Evolutionary conservation across 2,113 vertebrate genomes (phyloP).

Genomic region (Menidia beryllina): DNA sequence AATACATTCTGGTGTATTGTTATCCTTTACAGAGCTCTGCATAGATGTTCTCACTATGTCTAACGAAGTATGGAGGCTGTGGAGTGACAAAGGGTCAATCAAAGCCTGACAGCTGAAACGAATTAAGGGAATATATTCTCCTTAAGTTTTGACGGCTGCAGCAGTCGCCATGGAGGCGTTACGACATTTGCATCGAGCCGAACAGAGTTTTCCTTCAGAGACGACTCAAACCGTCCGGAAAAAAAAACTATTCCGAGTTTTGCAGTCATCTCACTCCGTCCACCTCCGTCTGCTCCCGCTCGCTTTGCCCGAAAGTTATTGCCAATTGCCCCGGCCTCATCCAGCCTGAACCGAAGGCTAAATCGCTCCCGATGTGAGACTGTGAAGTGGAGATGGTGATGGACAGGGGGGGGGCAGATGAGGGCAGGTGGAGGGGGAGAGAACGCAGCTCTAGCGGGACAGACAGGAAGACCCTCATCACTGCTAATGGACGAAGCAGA

Average conservation of each 20-base stretch:
- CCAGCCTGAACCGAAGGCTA: conserved; percentile 1
- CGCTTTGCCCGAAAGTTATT: background rate
- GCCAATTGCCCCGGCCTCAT: background rate
- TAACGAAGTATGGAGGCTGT: too few relatives aligned
- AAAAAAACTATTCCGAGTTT: background rate
- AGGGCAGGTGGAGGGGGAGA: conserved; percentile 1
- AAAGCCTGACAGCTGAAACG: too few relatives aligned
- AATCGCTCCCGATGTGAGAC: conserved; percentile 2
- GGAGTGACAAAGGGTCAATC: too few relatives aligned
- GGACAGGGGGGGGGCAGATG: background rate
- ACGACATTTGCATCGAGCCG: background rate
- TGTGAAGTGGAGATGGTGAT: conserved; percentile 6
- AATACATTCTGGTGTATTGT: too few relatives aligned
- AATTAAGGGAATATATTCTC: too few relatives aligned
- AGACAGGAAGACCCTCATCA: conserved; percentile 36
- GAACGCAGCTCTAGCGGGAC: conserved; percentile 3
- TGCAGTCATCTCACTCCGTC: background rate
- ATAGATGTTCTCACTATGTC: too few relatives aligned
- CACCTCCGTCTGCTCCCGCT: background rate
- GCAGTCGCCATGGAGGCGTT: background rate
- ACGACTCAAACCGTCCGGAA: background rate
- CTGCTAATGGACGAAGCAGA: conserved; percentile 29
- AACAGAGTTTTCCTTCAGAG: background rate
- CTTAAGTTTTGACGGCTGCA: background rate
- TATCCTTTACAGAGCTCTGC: too few relatives aligned